Conservation (phyloP, 2,113 vertebrate genomes). For the Trematomus loennbergii region DNA sequence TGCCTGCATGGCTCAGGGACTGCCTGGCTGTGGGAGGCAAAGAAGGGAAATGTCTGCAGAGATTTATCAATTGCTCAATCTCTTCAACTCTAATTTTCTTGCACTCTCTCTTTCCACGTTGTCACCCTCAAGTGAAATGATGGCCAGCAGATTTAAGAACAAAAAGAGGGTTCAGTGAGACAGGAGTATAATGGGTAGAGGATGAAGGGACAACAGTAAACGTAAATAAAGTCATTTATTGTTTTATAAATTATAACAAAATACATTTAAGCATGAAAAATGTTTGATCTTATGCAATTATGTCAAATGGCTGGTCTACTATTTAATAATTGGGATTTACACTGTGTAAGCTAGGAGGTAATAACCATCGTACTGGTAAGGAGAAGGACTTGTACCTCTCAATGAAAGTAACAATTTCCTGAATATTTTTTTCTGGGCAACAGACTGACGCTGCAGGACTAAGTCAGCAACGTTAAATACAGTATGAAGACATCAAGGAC, state of each 20-base stretch:
- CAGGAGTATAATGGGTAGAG: constrained; percentile 7
- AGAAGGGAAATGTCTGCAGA: constrained; percentile 55
- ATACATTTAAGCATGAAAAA: background rate
- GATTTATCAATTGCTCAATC: constrained; percentile 57
- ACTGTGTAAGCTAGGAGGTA: background rate
- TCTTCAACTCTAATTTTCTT: constrained; percentile 40
- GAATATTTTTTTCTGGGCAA: constrained; percentile 16
- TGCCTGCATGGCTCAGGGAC: constrained; percentile 54
- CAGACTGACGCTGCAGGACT: constrained; percentile 16
- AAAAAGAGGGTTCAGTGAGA: constrained; percentile 33
- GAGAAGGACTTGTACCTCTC: constrained; percentile 16
- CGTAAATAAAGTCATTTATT: background rate
- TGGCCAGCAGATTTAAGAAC: constrained; percentile 25
- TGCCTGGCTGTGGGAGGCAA: constrained; percentile 27
- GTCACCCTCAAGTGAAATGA: constrained; percentile 32
- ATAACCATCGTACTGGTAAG: background rate
- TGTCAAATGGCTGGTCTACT: background rate
- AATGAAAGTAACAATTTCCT: constrained; percentile 22
- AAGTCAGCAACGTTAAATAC: constrained; percentile 28
- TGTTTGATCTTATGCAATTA: background rate
- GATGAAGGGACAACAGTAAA: constrained; percentile 15
- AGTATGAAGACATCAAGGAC: constrained; percentile 33
- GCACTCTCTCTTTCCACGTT: constrained; percentile 20
- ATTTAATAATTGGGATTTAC: background rate
- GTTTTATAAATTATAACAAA: background rate